phyloP scores from a whole-genome alignment of 2,888 invertebrate genomes.

The Dicyrtomina minuta region DNA sequence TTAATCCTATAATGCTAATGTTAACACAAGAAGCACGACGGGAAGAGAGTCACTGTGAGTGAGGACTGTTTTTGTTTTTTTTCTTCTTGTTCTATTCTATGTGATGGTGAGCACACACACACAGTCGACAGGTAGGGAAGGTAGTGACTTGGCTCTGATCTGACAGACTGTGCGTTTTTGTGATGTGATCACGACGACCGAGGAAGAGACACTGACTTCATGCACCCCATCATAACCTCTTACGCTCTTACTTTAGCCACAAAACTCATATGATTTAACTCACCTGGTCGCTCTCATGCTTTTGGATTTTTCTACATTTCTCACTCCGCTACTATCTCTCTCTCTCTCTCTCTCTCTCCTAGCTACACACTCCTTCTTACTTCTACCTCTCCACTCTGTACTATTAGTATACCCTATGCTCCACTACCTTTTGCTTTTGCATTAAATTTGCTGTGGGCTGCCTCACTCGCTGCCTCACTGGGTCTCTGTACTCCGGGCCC shows the following conservation, averaged over 20 bases:
- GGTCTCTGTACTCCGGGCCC: too few relatives aligned
- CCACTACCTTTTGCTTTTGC: slow-evolving; percentile 5
- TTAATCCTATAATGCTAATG: too few relatives aligned
- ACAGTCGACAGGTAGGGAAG: slow-evolving; percentile 20
- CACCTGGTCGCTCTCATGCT: slow-evolving; percentile 26
- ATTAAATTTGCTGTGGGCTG: background rate
- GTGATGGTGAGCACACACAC: background rate
- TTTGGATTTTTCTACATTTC: slow-evolving; percentile 10
- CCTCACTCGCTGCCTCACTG: too few relatives aligned
- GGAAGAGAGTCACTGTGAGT: background rate
- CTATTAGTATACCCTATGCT: slow-evolving; percentile 5
- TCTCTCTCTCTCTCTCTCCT: background rate
- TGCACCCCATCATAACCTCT: slow-evolving; percentile 36
- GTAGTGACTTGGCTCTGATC: slow-evolving; percentile 3
- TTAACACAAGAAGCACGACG: too few relatives aligned
- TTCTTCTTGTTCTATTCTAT: background rate
- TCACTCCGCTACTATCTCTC: background rate
- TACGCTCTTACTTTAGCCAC: slow-evolving; percentile 37
- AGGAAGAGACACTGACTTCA: slow-evolving; percentile 45
- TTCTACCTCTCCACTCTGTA: background rate
- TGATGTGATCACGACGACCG: slow-evolving; percentile 41
- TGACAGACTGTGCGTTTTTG: slow-evolving; percentile 20
- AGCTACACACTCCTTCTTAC: background rate
- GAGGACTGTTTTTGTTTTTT: background rate
- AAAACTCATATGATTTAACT: slow-evolving; percentile 19